phyloP scores from a whole-genome alignment of 2,113 vertebrate species.

The Dicerorhinus sumatrensis region DNA sequence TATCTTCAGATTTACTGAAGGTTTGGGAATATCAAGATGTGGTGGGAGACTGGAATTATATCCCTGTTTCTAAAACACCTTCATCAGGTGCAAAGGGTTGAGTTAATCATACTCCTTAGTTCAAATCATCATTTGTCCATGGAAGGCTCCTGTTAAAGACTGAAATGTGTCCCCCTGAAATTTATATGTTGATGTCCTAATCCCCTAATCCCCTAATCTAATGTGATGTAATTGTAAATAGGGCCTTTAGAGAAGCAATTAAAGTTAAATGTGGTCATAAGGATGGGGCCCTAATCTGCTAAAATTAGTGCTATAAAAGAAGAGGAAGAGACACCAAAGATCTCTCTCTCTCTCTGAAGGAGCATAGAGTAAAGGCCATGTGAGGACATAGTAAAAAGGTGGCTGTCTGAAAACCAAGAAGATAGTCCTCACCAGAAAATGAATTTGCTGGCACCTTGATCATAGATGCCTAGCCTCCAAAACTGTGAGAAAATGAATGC shows the following conservation, averaged over 20 bases:
- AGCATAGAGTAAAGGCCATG: background rate
- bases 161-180: background rate
- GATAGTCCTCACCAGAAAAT: background rate
- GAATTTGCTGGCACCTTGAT: background rate
- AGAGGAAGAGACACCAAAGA: background rate
- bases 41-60: background rate
- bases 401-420: background rate
- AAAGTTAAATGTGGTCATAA: background rate
- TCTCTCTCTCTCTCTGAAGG: background rate
- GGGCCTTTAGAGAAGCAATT: background rate
- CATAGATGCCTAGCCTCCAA: background rate
- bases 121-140: background rate
- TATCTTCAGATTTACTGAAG: background rate
- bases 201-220: too few species aligned
- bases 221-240: background rate
- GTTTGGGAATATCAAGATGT: background rate
- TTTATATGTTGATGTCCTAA: background rate
- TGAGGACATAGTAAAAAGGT: background rate
- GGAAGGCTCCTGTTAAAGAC: background rate
- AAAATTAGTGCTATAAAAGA: background rate
- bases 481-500: background rate
- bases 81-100: background rate
- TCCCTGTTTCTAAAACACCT: background rate
- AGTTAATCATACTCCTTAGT: background rate
- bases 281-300: background rate